Conservation (phyloP, 2,797 vertebrate genomes). For the Phoeniculus purpureus region DNA sequence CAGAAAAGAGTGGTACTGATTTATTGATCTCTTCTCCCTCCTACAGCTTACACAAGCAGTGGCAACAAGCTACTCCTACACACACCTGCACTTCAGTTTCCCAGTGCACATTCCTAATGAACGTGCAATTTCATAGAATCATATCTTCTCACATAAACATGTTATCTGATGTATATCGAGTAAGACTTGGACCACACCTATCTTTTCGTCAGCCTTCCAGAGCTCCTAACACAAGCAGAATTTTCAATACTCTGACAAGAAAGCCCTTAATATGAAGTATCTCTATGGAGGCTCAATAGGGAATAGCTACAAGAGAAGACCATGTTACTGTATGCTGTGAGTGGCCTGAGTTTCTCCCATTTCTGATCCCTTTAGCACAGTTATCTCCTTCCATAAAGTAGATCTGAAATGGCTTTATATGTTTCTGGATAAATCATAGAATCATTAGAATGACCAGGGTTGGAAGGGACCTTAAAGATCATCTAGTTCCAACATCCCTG, state of each 20-base stretch:
- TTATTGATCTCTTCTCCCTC: conserved; percentile 9
- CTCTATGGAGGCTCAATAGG: not conserved
- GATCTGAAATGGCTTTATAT: not conserved
- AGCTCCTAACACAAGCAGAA: not conserved
- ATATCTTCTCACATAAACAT: not conserved
- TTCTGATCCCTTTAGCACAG: not conserved
- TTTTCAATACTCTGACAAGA: not conserved
- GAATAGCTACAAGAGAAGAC: not conserved
- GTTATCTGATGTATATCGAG: not conserved
- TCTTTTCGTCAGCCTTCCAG: not conserved
- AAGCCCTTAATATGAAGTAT: not conserved
- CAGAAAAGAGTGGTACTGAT: not conserved
- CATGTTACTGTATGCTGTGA: not conserved
- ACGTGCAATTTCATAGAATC: not conserved
- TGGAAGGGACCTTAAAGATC: too few relatives aligned
- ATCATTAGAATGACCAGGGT: too few relatives aligned
- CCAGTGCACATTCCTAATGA: not conserved
- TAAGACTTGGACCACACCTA: not conserved
- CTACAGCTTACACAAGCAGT: not conserved
- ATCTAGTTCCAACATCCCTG: too few relatives aligned
- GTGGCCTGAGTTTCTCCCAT: not conserved
- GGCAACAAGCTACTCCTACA: not conserved
- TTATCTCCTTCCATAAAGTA: not conserved
- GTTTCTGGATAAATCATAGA: not conserved
- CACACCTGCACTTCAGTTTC: not conserved